Conservation (phyloP, 2,113 vertebrate genomes). For the Strix uralensis region DNA sequence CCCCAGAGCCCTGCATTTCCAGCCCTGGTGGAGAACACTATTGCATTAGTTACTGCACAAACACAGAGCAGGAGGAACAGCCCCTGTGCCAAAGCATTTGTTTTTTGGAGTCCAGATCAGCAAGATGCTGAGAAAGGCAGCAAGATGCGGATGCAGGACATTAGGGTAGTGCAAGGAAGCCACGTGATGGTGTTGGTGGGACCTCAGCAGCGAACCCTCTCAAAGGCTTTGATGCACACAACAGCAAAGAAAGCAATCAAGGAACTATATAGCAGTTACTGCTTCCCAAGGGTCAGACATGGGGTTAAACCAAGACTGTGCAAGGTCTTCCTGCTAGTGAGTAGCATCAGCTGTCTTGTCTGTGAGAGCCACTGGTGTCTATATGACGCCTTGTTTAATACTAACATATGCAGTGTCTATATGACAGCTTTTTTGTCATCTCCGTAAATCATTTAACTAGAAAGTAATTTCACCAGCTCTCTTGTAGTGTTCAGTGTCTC, state of each 20-base stretch:
- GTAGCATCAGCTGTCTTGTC: background rate
- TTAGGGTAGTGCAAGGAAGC: background rate
- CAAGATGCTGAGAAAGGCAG: background rate
- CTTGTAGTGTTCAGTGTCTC: background rate
- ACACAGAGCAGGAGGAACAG: background rate
- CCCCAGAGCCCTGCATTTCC: background rate
- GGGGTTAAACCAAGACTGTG: background rate
- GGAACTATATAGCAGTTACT: background rate
- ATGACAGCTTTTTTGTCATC: background rate
- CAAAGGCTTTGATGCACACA: background rate
- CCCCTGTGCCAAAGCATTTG: background rate
- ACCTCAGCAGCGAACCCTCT: accelerated
- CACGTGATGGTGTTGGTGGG: accelerated
- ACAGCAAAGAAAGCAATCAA: background rate
- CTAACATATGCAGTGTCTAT: background rate
- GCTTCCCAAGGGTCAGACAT: background rate
- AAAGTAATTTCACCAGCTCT: background rate
- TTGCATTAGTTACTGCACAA: background rate
- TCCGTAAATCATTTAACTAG: background rate
- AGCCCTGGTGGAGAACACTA: background rate
- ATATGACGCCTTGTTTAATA: background rate
- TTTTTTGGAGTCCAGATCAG: background rate
- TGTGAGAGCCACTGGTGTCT: background rate
- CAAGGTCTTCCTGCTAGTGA: background rate
- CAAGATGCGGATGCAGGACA: accelerated